Evolutionary conservation across 2,113 vertebrate genomes (phyloP), one percentile per base, ranked within the genome.

Genomic region (Piliocolobus tephrosceles): DNA sequence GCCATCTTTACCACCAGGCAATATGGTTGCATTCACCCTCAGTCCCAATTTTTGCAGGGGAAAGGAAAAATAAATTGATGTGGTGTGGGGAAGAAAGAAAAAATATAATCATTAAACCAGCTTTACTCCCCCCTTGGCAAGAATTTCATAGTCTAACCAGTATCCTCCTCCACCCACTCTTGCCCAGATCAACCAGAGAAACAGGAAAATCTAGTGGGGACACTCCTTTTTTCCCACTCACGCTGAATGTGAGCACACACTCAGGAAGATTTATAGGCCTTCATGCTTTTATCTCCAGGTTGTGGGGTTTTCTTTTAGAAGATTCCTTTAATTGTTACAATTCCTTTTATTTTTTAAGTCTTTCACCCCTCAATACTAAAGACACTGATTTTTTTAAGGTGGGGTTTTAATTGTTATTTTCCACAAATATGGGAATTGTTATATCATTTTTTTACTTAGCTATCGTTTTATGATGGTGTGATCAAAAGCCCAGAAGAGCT

Each of bases 401-500:
- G 70, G 27, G 9, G 68, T 87, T 89, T 89, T 81, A 80, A 70
- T 64, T 64, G 45, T 87, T 64, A 83, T 45, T 96, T 86, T 95
- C 35, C 30, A 93, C 6, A 91, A 83, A 89, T 58, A 87, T 20
- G 17, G 40, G 18, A 27, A 88, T 58, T 25, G 38, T 61, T 40
- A 64, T 25, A 83, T 55, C 81, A 20, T 94, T 95, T 80, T 73
- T 66, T 90, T 40, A 81, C 32, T 66, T 80, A 70, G 32, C 3
- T 70, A 79, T 80, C 20, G 76, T 52, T 73, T 72, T 94, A 94
- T 68, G 30, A 92, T 64, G 75, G 32, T 94, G 38, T 91, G 78
- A 80, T 89, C 78, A 91, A 91, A 98, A 91, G 23, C 91, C 70
- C 64, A 32, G 72, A 96, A 94, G 58, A 91, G 25, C 30, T 94